Evolutionary conservation across 1,140 invertebrate genomes (phyloP).

Genomic region (Palaemon carinicauda): DNA sequence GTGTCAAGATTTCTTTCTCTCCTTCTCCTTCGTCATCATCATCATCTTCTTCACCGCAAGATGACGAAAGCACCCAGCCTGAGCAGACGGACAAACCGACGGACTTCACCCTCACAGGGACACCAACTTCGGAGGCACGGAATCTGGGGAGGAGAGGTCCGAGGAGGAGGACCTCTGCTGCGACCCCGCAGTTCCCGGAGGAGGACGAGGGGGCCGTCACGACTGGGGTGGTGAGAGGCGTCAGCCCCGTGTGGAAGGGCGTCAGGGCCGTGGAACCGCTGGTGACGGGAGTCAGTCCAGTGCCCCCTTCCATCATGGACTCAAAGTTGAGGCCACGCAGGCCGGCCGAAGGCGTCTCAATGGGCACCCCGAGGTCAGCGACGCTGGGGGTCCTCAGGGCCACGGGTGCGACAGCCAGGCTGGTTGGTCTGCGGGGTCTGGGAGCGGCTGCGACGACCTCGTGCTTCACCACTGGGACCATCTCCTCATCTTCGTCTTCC

Average conservation of each 20-base stretch:
- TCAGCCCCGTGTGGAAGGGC: conserved; percentile 22
- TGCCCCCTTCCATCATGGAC: conserved; percentile 90
- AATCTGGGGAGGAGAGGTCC: conserved; percentile 75
- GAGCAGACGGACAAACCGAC: background rate
- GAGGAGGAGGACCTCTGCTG: conserved; percentile 70
- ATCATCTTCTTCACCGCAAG: no score
- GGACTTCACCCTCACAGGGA: conserved; percentile 70
- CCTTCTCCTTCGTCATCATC: no score
- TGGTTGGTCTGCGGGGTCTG: conserved; percentile 67
- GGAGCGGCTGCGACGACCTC: conserved; percentile 60
- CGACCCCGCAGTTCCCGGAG: no score
- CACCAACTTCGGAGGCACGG: conserved; percentile 76
- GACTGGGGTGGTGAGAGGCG: conserved; percentile 56
- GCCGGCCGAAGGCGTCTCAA: conserved; percentile 86
- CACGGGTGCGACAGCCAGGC: conserved; percentile 54
- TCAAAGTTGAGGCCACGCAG: conserved; percentile 87
- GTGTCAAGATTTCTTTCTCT: no score
- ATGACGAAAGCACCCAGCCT: background rate
- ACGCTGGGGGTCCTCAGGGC: conserved; percentile 29
- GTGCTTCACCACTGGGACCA: conserved; percentile 42
- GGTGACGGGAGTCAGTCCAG: conserved; percentile 83
- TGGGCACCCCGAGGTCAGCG: conserved; percentile 76
- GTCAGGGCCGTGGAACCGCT: conserved; percentile 49
- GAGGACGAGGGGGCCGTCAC: conserved; percentile 46
- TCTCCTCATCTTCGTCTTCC: conserved; percentile 20